Evolutionary conservation across 2,113 vertebrate genomes (phyloP), one percentile per base, ranked within the genome.

Genomic region (Sander lucioperca): DNA sequence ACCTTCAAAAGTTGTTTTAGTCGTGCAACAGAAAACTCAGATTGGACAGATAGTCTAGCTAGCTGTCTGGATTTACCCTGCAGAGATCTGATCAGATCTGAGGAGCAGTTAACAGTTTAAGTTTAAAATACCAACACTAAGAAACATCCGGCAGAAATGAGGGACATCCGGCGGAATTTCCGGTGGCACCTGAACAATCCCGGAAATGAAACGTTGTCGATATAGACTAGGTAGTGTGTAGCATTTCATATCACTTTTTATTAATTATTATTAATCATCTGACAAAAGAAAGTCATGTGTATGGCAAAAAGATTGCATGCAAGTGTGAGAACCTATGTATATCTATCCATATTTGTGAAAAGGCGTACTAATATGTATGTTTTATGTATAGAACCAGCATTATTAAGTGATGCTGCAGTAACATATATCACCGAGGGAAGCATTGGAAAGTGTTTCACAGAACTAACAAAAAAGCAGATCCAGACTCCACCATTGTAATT

Each of bases 61-160:
- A 30, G 30, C 30, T 30, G 30, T 30, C 30, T 30, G 30, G 30
- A 30, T 30, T 30, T 30, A 30, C 30, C 4, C 30, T 30, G 30
- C 30, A 30, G 30, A 30, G 30, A 30, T 30, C 30, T 5, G 30
- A 30, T 5, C 4, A 30, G 30, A 30, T 30, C 30, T 5, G 30
- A 30, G 30, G 30, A 30, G 30, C 30, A 30, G 30, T 30, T 30
- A 30, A 30, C 30, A 30, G 5, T 30, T 30, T 30, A 30, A 30
- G 3, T 30, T 30, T 30, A 30, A 0, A 30, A 30, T 5, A 4
- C 4, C 30, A 30, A 30, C 30, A 30, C 30, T 5, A 30, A 30
- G 30, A 30, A 30, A 30, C 3, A 30, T 30, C 0, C 0, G 4
- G 30, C 0, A 0, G 30, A 5, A 4, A 30, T 30, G 0, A 30